Conservation (phyloP, 2,797 vertebrate genomes). For the Serranus cabrilla region DNA sequence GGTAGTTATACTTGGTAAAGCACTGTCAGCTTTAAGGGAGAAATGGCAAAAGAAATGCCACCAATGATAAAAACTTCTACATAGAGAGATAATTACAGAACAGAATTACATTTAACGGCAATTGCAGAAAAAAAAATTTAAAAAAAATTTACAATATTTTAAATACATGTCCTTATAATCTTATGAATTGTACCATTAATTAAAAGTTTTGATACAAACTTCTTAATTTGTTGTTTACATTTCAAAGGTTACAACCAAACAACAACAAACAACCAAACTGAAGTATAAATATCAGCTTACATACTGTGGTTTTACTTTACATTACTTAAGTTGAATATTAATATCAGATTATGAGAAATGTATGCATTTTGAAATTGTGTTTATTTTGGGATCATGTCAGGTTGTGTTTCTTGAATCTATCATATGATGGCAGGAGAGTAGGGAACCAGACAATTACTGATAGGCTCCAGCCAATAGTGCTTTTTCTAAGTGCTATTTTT, state of each 20-base stretch:
- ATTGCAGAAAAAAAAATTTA: background rate
- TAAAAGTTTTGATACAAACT: no score
- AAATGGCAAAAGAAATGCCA: no score
- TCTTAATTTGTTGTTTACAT: no score
- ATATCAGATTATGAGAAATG: no score
- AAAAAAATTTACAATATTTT: no score
- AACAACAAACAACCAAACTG: no score
- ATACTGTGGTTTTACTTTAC: background rate
- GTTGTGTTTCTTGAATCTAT: conserved; percentile 10
- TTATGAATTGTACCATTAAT: no score
- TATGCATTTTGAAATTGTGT: background rate
- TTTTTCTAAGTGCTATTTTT: conserved; percentile 16
- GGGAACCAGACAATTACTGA: background rate
- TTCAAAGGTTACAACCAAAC: no score
- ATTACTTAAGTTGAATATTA: background rate
- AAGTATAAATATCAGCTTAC: no score
- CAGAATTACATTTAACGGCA: background rate
- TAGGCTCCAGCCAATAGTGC: background rate
- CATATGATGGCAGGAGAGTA: background rate
- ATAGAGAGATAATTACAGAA: background rate
- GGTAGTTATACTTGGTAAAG: background rate
- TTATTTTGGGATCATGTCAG: conserved; percentile 5
- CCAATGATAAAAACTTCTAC: background rate
- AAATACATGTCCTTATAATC: no score
- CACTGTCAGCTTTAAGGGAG: background rate